Evolutionary conservation across 2,888 invertebrate genomes (phyloP).

Genomic region (Schizotus pectinicornis): DNA sequence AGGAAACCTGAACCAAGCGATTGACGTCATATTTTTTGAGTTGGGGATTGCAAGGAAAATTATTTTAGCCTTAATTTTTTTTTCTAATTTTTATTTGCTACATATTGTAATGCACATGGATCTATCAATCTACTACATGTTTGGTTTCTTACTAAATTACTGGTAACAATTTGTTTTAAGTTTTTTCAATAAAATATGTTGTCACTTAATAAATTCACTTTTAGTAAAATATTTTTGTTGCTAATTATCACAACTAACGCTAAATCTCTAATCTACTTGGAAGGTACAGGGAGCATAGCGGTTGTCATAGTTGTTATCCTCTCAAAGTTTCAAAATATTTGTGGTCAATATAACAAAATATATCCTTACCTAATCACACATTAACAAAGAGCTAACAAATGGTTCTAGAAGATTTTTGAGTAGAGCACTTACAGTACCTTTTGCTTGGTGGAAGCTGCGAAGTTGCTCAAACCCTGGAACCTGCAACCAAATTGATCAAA

Average conservation of each 20-base stretch:
- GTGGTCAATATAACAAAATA: constrained; percentile 21
- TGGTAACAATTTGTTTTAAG: neutral
- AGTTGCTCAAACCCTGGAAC: constrained; percentile 22
- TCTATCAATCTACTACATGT: neutral
- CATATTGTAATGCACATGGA: no score
- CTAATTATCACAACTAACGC: neutral
- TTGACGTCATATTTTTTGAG: no score
- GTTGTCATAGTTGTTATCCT: constrained; percentile 18
- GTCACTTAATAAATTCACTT: no score
- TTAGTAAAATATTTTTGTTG: neutral
- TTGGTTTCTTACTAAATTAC: constrained; percentile 1
- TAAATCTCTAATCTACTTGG: neutral
- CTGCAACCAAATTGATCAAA: constrained; percentile 8
- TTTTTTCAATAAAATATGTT: no score
- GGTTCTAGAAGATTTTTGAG: constrained; percentile 21
- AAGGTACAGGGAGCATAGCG: constrained; percentile 32
- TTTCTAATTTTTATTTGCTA: no score
- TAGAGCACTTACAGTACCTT: constrained; percentile 30
- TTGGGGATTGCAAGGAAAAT: no score
- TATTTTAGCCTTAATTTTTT: no score
- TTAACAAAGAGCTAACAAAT: no score
- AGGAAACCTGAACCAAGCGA: no score
- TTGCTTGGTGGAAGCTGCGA: constrained; percentile 28
- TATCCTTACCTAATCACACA: neutral
- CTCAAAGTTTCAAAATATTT: constrained; percentile 18